Base-by-base conservation (phyloP, 2,113 vertebrate species). In the Garra rufa region DNA sequence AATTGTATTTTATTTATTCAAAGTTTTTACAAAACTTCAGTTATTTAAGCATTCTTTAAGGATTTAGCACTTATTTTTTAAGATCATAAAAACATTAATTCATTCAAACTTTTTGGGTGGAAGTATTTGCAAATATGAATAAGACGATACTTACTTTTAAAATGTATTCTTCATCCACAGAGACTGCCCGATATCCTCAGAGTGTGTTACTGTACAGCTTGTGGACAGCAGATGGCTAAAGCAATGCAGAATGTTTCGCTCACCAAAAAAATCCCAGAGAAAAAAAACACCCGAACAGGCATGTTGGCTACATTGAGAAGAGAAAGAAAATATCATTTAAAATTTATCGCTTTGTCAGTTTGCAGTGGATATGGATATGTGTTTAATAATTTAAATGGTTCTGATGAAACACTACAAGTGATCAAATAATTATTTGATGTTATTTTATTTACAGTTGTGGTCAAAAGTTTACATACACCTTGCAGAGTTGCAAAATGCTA, bases 221-320 rank as follows among this genome's bases (percentile, higher is more conserved):
- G 85, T 59, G 34, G 13, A 26, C 9, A 63, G 21, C 88, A 88
- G 88, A 85, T 90, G 87, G 84, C 73, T 65, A 30, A 83, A 80
- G 55, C 75, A 82, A 75, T 65, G 74, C 83, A 83, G 88, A 82
- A 70, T 59, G 81, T 81, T 74, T 43, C 71, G 50, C 38, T 81
- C 11, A 13, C 41, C 71, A 71, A 67, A 50, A n/a, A 46, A 55
- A 63, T 65, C 55, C 79, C n/a, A 71, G 69, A 65, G 69, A 67
- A 70, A 83, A n/a, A 67, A 73, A 87, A 80, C 6, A 57, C 52
- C 21, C 50, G 19, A 55, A 75, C 83, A 81, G 73, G 77, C 67
- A 50, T 30, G 74, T 21, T 6, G 11, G 19, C 74, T 76, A 5
- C 17, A 21, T 1, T n/a, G 6, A 38, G 19, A 75, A 52, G 21